Percentiles rank a stretch among this genome's conserved stretches.
Evolutionary conservation across 2,888 invertebrate genomes (phyloP).

Genomic region (Cordilura impudica): DNA sequence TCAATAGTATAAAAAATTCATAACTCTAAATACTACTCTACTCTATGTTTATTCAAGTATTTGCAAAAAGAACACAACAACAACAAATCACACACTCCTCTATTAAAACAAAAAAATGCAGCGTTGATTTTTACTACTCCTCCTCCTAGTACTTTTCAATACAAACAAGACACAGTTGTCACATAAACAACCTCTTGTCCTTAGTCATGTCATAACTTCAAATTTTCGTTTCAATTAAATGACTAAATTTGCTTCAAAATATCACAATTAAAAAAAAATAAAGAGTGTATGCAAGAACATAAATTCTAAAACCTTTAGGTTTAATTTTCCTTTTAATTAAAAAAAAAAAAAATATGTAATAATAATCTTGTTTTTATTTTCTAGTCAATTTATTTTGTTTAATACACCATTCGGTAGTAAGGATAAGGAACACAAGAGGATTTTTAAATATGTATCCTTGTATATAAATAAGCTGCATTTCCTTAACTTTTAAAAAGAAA

Average conservation of each 20-base stretch:
- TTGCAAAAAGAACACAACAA: conserved; percentile 9
- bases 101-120: background rate
- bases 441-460: conserved; percentile 1
- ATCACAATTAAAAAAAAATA: too few relatives aligned
- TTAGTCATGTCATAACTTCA: too few relatives aligned
- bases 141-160: too few relatives aligned
- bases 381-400: conserved; percentile 61
- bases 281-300: background rate
- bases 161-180: too few relatives aligned
- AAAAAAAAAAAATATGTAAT: conserved; percentile 4
- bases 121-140: too few relatives aligned
- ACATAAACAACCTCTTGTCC: too few relatives aligned
- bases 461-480: conserved; percentile 29
- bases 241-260: too few relatives aligned
- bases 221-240: too few relatives aligned
- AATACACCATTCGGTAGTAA: conserved; percentile 32
- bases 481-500: background rate
- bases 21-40: conserved; percentile 5
- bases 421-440: conserved; percentile 19
- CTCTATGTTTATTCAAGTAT: conserved; percentile 14
- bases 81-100: background rate
- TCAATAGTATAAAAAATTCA: conserved; percentile 65
- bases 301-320: conserved; percentile 22
- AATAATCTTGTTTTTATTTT: conserved; percentile 43
- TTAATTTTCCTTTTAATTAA: conserved; percentile 23